Evolutionary conservation across 2,113 vertebrate genomes (phyloP).

Genomic region (Takifugu flavidus): DNA sequence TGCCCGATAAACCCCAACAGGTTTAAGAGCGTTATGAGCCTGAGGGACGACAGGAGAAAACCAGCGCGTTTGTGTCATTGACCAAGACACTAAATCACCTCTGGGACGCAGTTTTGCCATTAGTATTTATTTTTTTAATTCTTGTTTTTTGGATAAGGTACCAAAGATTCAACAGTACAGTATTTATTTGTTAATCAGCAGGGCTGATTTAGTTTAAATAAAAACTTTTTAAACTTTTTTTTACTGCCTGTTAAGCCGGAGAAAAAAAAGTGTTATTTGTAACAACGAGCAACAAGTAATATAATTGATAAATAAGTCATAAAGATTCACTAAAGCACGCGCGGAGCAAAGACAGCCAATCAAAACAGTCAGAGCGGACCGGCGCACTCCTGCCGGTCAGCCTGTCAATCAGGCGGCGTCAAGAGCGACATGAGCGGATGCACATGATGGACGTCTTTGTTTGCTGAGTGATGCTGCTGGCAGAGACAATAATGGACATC

Average conservation of each 20-base stretch:
- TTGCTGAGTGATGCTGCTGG: conserved; percentile 26
- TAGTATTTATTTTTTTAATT: background rate
- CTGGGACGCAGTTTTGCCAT: background rate
- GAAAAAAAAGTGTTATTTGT: too few species aligned
- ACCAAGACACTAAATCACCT: conserved; percentile 5
- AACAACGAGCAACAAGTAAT: too few species aligned
- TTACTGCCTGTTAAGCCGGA: too few species aligned
- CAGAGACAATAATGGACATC: conserved; percentile 24
- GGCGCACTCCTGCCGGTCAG: background rate
- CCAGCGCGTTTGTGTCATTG: conserved; percentile 21
- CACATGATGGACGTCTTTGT: conserved; percentile 8
- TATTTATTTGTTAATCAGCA: too few species aligned
- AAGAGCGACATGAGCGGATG: conserved; percentile 18
- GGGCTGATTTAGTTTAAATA: too few species aligned
- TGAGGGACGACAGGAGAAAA: conserved; percentile 11
- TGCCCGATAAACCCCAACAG: background rate
- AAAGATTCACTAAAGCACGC: too few species aligned
- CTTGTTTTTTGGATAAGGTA: too few species aligned
- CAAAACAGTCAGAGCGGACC: background rate
- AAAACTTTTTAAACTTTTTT: too few species aligned
- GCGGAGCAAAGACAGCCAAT: background rate
- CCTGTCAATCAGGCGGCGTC: conserved; percentile 22
- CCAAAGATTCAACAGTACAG: background rate
- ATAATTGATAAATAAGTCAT: too few species aligned
- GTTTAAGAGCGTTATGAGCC: conserved; percentile 5